These are phyloP conservation scores for Hippocampus barbouri DNA, from an alignment of 2,113 vertebrate genomes.

Conservation along the genomic window DNA sequence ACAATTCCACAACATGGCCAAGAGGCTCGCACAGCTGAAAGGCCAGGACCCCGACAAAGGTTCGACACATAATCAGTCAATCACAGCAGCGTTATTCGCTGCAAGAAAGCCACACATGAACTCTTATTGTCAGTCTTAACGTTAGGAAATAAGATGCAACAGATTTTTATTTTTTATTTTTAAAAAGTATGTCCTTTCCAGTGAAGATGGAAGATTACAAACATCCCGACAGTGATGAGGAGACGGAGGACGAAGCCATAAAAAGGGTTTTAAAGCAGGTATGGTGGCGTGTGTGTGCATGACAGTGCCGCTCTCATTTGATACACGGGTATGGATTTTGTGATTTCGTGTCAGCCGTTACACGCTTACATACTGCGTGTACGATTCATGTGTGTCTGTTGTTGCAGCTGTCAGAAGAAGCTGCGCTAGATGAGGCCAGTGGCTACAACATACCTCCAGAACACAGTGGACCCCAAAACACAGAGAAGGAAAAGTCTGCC, in stretches of 20 bases:
- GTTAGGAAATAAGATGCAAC: not conserved
- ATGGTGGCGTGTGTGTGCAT: slow-evolving; percentile 14
- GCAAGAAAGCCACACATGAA: not conserved
- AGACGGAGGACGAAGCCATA: slow-evolving; percentile 85
- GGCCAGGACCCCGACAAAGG: slow-evolving; percentile 86
- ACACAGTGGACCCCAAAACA: slow-evolving; percentile 61
- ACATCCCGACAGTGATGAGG: slow-evolving; percentile 86
- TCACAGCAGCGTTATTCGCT: not conserved
- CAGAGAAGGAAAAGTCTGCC: slow-evolving; percentile 35
- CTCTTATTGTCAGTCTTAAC: not conserved
- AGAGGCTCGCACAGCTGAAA: slow-evolving; percentile 80
- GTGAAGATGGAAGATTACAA: slow-evolving; percentile 79
- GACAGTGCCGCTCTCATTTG: not conserved
- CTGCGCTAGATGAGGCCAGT: slow-evolving; percentile 85
- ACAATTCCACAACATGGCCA: slow-evolving; percentile 80
- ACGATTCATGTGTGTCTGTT: slow-evolving; percentile 15
- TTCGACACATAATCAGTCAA: slow-evolving; percentile 41
- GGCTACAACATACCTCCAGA: slow-evolving; percentile 89
- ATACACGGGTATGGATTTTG: not conserved
- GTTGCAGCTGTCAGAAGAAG: slow-evolving; percentile 85
- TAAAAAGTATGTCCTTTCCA: slow-evolving; percentile 46
- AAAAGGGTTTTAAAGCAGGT: slow-evolving; percentile 85
- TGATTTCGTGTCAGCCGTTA: slow-evolving; percentile 34
- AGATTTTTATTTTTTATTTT: not conserved
- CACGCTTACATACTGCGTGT: not conserved